Conservation (phyloP, 2,797 vertebrate species). For the Avahi laniger region DNA sequence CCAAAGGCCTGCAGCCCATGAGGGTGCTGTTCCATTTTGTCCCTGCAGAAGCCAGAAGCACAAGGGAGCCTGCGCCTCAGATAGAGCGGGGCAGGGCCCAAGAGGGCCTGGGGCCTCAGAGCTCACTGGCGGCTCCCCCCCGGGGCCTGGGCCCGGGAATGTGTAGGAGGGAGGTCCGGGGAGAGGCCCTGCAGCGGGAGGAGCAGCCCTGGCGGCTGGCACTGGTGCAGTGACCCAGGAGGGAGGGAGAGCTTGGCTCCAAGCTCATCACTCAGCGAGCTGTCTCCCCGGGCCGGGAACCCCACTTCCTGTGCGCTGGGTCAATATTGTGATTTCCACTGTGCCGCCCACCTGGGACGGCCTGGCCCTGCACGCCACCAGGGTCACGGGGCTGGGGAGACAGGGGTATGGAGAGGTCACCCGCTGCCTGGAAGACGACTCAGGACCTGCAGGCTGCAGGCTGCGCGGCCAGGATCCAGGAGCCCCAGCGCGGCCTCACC, state of each 20-base stretch:
- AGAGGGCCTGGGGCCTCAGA: background rate
- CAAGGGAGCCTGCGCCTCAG: background rate
- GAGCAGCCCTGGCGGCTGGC: conserved; percentile 14
- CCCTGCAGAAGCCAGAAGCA: background rate
- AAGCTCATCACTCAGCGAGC: conserved; percentile 73
- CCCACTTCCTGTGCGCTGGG: conserved; percentile 71
- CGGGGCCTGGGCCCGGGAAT: conserved; percentile 20
- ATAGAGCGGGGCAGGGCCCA: background rate
- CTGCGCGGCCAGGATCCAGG: conserved; percentile 9
- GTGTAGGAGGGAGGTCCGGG: conserved; percentile 62
- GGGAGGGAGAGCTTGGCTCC: conserved; percentile 59
- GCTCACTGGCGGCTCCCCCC: background rate
- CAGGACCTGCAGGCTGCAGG: conserved; percentile 52
- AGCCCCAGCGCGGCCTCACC: background rate
- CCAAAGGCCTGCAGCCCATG: background rate
- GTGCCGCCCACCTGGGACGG: conserved; percentile 64
- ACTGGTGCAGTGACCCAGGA: conserved; percentile 57
- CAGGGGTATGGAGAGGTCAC: conserved; percentile 74
- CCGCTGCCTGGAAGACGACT: conserved; percentile 72
- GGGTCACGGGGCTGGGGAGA: conserved; percentile 71
- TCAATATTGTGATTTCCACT: conserved; percentile 73
- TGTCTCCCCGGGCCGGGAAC: conserved; percentile 67
- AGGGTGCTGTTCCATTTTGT: background rate
- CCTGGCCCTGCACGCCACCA: conserved; percentile 54
- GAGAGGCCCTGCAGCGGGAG: conserved; percentile 44